Evolutionary conservation across 2,797 vertebrate genomes (phyloP).

Genomic region (Sebastes cheni): DNA sequence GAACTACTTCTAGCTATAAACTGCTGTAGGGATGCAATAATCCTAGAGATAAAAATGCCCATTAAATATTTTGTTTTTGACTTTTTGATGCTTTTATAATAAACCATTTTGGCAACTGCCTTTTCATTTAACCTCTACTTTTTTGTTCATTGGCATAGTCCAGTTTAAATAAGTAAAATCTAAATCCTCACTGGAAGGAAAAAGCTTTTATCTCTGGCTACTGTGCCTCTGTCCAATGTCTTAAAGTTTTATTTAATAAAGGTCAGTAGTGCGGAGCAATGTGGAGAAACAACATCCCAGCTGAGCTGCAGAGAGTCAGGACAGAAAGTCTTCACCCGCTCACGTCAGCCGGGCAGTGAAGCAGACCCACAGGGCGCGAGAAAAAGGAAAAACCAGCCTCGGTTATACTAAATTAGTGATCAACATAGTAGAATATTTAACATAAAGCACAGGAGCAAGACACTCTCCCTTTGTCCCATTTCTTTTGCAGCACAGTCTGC

Average conservation of each 20-base stretch:
- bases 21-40: not conserved
- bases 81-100: not conserved
- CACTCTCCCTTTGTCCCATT: not conserved
- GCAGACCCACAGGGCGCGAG: constrained; percentile 28
- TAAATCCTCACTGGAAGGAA: constrained; percentile 19
- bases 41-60: not conserved
- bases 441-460: not conserved
- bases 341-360: constrained; percentile 44
- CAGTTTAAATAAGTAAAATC: constrained; percentile 14
- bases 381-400: constrained; percentile 1
- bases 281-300: constrained; percentile 44
- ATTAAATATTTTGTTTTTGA: not conserved
- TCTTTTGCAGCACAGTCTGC: not conserved
- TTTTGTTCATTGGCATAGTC: constrained; percentile 2
- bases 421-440: constrained; percentile 18
- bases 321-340: constrained; percentile 39
- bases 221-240: constrained; percentile 9
- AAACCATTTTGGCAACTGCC: not conserved
- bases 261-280: constrained; percentile 50
- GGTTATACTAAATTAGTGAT: constrained; percentile 39
- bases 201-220: constrained; percentile 14
- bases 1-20: not conserved
- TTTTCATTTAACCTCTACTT: constrained; percentile 1
- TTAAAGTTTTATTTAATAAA: constrained; percentile 53
- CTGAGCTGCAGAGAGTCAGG: constrained; percentile 16